These are phyloP conservation scores for Sminthopsis crassicaudata DNA, from an alignment of 2,113 vertebrate species.

Conservation along the genomic window DNA sequence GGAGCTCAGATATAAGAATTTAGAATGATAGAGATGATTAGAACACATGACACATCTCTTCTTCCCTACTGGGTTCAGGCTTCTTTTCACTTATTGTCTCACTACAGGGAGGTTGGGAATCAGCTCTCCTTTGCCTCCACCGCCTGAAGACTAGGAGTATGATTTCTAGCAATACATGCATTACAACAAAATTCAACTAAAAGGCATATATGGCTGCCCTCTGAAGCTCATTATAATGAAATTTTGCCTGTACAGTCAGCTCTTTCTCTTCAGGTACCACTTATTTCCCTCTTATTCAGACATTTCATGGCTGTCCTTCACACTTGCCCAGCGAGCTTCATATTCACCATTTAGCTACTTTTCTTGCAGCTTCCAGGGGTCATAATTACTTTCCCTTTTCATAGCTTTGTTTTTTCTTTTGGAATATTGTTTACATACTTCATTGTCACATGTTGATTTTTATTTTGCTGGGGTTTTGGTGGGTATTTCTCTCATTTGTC, in stretches of 20 bases:
- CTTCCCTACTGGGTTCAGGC: not conserved
- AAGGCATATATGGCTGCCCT: conserved; percentile 4
- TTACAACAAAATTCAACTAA: conserved; percentile 2
- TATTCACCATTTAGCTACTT: not conserved
- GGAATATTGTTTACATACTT: not conserved
- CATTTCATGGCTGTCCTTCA: not conserved
- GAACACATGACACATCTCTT: not conserved
- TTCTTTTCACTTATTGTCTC: conserved; percentile 3
- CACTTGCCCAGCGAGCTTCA: not conserved
- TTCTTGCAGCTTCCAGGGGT: not conserved
- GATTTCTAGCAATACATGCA: conserved; percentile 6
- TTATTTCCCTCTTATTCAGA: conserved; percentile 6
- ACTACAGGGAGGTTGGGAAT: conserved; percentile 4
- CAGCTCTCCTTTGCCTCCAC: not conserved
- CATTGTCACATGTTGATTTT: not conserved
- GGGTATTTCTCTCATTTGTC: not conserved
- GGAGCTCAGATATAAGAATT: not conserved
- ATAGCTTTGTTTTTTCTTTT: not conserved
- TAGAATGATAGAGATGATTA: not conserved
- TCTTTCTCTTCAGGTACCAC: conserved; percentile 1
- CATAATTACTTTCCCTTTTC: not conserved
- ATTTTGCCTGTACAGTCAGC: conserved; percentile 1
- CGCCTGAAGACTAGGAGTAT: conserved; percentile 4
- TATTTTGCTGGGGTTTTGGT: not conserved
- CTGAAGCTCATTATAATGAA: not conserved